Evolutionary conservation across 2,888 invertebrate species (phyloP), one percentile per base, ranked within the genome.

Genomic region (Syritta pipiens): DNA sequence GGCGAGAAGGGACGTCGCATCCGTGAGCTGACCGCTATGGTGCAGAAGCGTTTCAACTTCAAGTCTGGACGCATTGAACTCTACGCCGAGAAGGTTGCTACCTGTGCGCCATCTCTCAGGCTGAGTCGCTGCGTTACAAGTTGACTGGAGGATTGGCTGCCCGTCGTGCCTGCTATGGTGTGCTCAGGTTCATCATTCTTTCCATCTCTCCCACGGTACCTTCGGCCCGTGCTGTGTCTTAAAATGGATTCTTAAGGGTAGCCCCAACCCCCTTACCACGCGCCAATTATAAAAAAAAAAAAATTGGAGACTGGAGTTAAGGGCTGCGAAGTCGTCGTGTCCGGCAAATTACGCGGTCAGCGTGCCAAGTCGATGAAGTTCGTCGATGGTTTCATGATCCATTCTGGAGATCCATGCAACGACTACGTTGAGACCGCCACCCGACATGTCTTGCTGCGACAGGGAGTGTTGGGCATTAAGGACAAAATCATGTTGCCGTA

Each of bases 401-500:
- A 98, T 91, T 96, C 96, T 83, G 98, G 98, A 86, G 96, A 98
- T 89, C 97, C 98, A 3, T 95, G 95, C 89, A 96, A 96, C 85
- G 96, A 98, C 86, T 98, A 97, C 85, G 97, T 98, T 49, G 97
- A 98, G 89, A 95, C 95, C 49, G 98, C 98, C 59, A 98, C 98
- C 35, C 91, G 98, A 84, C 98, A 98, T 89, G 98, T 98, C 24
- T 92, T 97, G 83, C 92, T 98, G 42, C 92, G 97, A 88, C 98
- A 97, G 91, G 92, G 92, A 85, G 92, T 92, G 79, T 89, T 92
- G 24, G 92, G 92, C 83, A 92, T 92, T 81, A 92, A 92, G 95
- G 96, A 98, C n/a, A n/a, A n/a, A n/a, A n/a, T n/a, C n/a, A n/a
- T n/a, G 98, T 93, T 99, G 90, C 98, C 98, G 35, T 97, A 97